These are phyloP conservation scores for Anarsia innoxiella DNA, from an alignment of 2,888 invertebrate genomes.

Conservation along the genomic window DNA sequence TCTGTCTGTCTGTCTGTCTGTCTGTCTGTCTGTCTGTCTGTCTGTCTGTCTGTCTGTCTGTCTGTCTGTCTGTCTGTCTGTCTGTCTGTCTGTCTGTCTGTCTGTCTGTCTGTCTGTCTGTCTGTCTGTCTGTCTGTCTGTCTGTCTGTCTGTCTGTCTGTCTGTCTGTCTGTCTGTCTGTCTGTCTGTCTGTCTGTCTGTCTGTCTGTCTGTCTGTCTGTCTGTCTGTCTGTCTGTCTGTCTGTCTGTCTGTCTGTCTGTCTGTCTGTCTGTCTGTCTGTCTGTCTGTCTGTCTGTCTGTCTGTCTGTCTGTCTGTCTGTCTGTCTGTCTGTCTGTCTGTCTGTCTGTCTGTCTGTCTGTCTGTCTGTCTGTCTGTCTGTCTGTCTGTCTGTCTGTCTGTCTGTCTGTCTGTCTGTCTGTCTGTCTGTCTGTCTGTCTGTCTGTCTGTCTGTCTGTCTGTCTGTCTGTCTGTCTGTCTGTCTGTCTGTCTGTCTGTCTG, in stretches of 20 bases:
- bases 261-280: conserved; percentile 1
- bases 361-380: conserved; percentile 2
- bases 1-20: conserved; percentile 4
- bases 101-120: conserved; percentile 4
- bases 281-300: conserved; percentile 2
- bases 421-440: conserved; percentile 2
- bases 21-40: conserved; percentile 3
- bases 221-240: not conserved
- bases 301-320: conserved; percentile 2
- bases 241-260: conserved; percentile 1
- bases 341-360: conserved; percentile 2
- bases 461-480: conserved; percentile 2
- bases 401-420: conserved; percentile 2
- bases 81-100: conserved; percentile 4
- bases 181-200: conserved; percentile 1
- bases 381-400: conserved; percentile 2
- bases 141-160: not conserved
- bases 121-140: conserved; percentile 1
- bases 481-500: conserved; percentile 2
- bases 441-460: conserved; percentile 2
- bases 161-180: not conserved
- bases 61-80: conserved; percentile 3
- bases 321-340: conserved; percentile 2
- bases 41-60: conserved; percentile 4
- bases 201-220: not conserved